phyloP scores from a whole-genome alignment of 2,797 vertebrate genomes.

The Phrynocephalus vlangalii region DNA sequence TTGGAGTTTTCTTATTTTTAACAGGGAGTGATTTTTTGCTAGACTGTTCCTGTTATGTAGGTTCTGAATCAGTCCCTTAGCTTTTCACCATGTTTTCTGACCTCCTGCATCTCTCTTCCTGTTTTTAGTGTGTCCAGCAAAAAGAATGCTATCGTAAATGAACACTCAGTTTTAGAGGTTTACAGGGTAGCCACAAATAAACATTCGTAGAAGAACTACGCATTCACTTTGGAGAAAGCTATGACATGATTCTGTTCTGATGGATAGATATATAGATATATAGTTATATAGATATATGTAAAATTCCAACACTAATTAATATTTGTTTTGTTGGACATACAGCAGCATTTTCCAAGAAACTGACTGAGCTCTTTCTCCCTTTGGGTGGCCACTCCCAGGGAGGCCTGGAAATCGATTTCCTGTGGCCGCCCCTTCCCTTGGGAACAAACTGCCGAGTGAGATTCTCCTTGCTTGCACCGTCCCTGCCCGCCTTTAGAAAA shows the following conservation, averaged over 20 bases:
- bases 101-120: not conserved
- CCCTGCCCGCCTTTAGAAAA: too few relatives aligned
- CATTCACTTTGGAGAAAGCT: too few relatives aligned
- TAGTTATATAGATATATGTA: too few relatives aligned
- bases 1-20: too few relatives aligned
- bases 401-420: too few relatives aligned
- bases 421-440: too few relatives aligned
- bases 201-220: not conserved
- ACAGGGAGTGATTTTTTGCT: constrained; percentile 28
- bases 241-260: not conserved
- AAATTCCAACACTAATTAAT: not conserved
- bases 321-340: not conserved
- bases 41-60: not conserved
- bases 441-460: too few relatives aligned
- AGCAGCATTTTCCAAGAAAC: not conserved
- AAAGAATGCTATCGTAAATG: not conserved
- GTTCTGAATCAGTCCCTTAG: constrained; percentile 8
- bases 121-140: too few relatives aligned
- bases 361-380: too few relatives aligned
- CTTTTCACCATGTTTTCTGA: not conserved
- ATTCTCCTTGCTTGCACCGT: too few relatives aligned
- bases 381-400: too few relatives aligned
- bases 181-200: not conserved
- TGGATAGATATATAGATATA: too few relatives aligned
- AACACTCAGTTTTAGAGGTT: not conserved